These are phyloP conservation scores for Drosophila paulistorum DNA, from an alignment of 1,140 invertebrate genomes.

Conservation along the genomic window DNA sequence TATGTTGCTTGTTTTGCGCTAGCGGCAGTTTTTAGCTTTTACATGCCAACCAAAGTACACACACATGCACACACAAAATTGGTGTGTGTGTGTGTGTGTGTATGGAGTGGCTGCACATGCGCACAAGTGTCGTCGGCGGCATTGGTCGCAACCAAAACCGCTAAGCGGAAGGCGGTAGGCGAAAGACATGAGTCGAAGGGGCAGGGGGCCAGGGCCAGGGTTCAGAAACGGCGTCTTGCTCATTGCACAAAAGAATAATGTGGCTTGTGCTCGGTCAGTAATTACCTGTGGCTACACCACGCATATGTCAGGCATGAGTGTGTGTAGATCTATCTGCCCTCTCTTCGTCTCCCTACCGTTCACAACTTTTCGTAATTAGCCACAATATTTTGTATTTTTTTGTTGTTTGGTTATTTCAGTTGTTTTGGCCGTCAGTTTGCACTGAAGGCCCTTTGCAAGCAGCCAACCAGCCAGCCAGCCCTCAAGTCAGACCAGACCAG, in stretches of 20 bases:
- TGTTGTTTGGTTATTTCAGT: conserved; percentile 2
- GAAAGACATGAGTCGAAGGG: no score
- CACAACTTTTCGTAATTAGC: conserved; percentile 59
- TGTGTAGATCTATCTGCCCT: conserved; percentile 30
- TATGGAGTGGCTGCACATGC: conserved; percentile 57
- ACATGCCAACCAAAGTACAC: conserved; percentile 33
- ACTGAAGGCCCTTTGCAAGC: conserved; percentile 58
- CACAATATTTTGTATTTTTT: conserved; percentile 50
- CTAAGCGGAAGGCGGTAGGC: conserved; percentile 18
- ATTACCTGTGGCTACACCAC: conserved; percentile 51
- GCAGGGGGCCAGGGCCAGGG: conserved; percentile 27
- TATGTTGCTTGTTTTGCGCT: conserved; percentile 61
- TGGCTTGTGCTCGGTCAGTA: conserved; percentile 72
- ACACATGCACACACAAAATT: conserved; percentile 16
- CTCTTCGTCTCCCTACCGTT: background rate
- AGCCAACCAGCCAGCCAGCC: background rate
- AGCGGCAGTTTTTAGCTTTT: conserved; percentile 60
- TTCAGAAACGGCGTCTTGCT: conserved; percentile 57
- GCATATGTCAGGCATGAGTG: conserved; percentile 7
- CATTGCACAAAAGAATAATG: conserved; percentile 81
- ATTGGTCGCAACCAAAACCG: conserved; percentile 16
- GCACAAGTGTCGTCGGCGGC: conserved; percentile 70
- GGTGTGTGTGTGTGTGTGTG: conserved; percentile 22
- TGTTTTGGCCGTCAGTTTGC: conserved; percentile 1
- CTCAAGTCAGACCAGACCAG: conserved; percentile 21